Evolutionary conservation across 2,888 invertebrate species (phyloP).

Genomic region (Brachypterus glaber): DNA sequence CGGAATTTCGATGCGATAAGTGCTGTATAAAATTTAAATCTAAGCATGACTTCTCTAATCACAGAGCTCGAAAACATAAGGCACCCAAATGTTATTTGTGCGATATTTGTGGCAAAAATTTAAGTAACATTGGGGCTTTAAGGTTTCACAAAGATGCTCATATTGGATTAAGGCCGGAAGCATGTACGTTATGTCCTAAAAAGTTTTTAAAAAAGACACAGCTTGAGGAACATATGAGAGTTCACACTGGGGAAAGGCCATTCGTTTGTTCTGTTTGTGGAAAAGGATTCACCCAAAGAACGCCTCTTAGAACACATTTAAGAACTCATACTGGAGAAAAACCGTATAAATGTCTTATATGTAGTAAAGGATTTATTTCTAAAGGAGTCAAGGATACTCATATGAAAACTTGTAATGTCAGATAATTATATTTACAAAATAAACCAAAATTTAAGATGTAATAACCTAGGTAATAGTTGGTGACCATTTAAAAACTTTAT

Average conservation of each 20-base stretch:
- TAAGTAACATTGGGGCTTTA: constrained; percentile 45
- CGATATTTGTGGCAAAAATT: constrained; percentile 50
- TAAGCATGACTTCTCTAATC: constrained; percentile 38
- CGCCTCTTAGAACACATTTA: constrained; percentile 55
- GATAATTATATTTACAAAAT: no score
- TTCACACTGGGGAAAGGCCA: constrained; percentile 38
- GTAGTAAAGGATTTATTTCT: constrained; percentile 53
- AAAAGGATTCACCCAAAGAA: constrained; percentile 53
- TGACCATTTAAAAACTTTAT: no score
- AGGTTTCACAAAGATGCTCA: constrained; percentile 39
- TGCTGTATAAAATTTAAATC: constrained; percentile 38
- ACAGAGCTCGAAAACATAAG: constrained; percentile 42
- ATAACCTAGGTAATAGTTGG: no score
- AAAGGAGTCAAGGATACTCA: constrained; percentile 55
- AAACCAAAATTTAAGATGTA: no score
- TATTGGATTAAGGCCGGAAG: constrained; percentile 37
- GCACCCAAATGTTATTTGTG: constrained; percentile 47
- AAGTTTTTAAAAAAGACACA: constrained; percentile 38
- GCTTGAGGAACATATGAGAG: constrained; percentile 35
- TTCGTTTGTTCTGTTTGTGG: constrained; percentile 49
- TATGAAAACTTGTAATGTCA: constrained; percentile 43
- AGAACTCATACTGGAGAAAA: constrained; percentile 54
- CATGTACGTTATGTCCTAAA: constrained; percentile 36
- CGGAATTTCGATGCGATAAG: constrained; percentile 31
- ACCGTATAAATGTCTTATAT: constrained; percentile 50